Evolutionary conservation across 1,140 invertebrate species (phyloP).

Genomic region (Euwallacea fornicatus): DNA sequence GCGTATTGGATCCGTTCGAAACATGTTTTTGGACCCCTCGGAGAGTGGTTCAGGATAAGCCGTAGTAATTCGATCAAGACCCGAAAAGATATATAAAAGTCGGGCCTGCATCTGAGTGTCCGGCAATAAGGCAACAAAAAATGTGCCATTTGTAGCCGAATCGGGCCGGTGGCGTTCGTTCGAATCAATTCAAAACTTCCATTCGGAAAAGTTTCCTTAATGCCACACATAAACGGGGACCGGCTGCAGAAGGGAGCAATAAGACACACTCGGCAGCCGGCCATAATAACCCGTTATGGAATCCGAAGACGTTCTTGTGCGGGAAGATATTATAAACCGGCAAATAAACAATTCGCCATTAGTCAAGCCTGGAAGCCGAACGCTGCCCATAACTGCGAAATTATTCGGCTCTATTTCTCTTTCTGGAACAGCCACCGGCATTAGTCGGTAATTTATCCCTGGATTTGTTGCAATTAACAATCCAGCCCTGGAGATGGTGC

Average conservation of each 20-base stretch:
- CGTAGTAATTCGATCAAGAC: conserved; percentile 3
- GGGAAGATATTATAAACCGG: conserved; percentile 39
- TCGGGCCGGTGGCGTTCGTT: not conserved
- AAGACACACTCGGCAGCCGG: conserved; percentile 42
- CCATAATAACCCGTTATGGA: conserved; percentile 43
- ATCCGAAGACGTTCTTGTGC: conserved; percentile 37
- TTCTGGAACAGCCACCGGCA: conserved; percentile 26
- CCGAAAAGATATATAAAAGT: conserved; percentile 7
- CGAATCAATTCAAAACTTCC: conserved; percentile 37
- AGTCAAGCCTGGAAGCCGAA: conserved; percentile 37
- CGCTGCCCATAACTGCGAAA: conserved; percentile 32
- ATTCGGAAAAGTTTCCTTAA: conserved; percentile 43
- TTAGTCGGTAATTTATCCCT: conserved; percentile 31
- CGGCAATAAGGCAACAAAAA: conserved; percentile 3
- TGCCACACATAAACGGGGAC: conserved; percentile 44
- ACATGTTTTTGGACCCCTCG: not conserved
- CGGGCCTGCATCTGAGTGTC: not conserved
- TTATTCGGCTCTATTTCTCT: conserved; percentile 34
- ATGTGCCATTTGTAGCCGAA: not conserved
- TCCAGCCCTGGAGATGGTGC: conserved; percentile 9
- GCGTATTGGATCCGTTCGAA: no score
- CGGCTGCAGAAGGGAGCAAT: conserved; percentile 43
- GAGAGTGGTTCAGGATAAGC: not conserved
- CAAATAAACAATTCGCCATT: conserved; percentile 48
- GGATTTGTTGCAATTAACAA: conserved; percentile 36